phyloP scores from a whole-genome alignment of 2,113 vertebrate species.

The Bungarus multicinctus region DNA sequence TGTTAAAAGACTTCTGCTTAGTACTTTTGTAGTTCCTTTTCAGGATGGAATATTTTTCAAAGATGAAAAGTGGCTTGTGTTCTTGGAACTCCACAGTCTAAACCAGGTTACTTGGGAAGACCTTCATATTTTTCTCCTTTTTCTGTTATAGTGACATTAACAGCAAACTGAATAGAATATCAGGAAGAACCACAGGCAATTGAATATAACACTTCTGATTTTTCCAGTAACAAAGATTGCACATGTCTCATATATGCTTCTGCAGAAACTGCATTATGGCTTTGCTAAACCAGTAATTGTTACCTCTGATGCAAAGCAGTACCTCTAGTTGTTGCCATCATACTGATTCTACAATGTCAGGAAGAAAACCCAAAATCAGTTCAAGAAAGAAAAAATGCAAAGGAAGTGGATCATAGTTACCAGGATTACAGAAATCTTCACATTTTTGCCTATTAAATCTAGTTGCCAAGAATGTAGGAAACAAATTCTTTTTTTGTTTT shows the following conservation, averaged over 20 bases:
- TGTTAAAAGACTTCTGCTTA: not conserved
- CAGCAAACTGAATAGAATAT: conserved; percentile 9
- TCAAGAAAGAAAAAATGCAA: not conserved
- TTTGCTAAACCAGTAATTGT: not conserved
- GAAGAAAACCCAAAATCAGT: rapidly evolving
- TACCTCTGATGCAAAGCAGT: not conserved
- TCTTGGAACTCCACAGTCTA: not conserved
- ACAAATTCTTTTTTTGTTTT: conserved; percentile 11
- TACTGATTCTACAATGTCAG: conserved; percentile 44
- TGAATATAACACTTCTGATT: not conserved
- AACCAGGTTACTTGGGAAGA: not conserved
- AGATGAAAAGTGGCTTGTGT: rapidly evolving
- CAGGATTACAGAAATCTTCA: conserved; percentile 28
- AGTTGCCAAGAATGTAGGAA: conserved; percentile 44
- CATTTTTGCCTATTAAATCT: not conserved
- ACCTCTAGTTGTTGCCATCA: rapidly evolving
- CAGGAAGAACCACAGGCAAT: not conserved
- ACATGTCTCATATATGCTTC: not conserved
- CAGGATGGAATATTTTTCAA: not conserved
- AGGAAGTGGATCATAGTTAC: rapidly evolving
- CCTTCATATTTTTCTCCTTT: not conserved
- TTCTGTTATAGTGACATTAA: not conserved
- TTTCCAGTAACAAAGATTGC: not conserved
- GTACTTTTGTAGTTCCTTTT: not conserved
- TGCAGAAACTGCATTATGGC: not conserved